Percentiles rank a stretch among this genome's conserved stretches.
phyloP scores from a whole-genome alignment of 1,140 invertebrate species.

The Phymorhynchus buccinoides region DNA sequence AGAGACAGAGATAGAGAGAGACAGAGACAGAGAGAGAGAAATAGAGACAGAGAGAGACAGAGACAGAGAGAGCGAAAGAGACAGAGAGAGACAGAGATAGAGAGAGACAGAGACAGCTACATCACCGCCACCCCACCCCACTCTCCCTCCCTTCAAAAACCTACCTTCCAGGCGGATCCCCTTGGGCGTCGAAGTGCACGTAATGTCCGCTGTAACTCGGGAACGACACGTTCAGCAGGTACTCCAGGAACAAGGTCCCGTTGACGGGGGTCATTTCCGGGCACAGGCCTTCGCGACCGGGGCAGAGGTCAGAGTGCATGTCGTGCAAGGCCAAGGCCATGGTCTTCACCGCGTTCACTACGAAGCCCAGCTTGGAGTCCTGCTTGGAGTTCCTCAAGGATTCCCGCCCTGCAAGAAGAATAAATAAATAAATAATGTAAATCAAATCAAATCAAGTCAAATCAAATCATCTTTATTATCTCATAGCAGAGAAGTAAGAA shows the following conservation, averaged over 20 bases:
- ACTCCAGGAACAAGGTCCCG: slow-evolving; percentile 79
- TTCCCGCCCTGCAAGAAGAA: slow-evolving; percentile 61
- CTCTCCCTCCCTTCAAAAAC: slow-evolving; percentile 47
- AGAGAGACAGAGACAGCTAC: neutral
- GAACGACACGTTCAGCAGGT: slow-evolving; percentile 86
- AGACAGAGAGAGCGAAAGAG: neutral
- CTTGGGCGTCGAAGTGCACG: slow-evolving; percentile 86
- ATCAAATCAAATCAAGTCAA: no score
- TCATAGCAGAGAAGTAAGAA: no score
- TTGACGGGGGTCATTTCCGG: slow-evolving; percentile 80
- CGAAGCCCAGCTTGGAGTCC: slow-evolving; percentile 85
- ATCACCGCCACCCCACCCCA: neutral
- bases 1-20: no score
- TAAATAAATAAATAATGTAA: no score
- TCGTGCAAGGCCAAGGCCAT: slow-evolving; percentile 81
- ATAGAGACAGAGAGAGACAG: neutral
- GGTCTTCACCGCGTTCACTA: slow-evolving; percentile 82
- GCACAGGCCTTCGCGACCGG: slow-evolving; percentile 76
- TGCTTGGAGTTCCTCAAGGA: slow-evolving; percentile 76
- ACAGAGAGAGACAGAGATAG: neutral
- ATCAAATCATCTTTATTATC: no score
- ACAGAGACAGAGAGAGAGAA: no score
- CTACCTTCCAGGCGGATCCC: slow-evolving; percentile 88
- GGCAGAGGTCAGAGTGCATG: slow-evolving; percentile 75
- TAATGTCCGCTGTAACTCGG: slow-evolving; percentile 78